Conservation (phyloP, 2,888 invertebrate species). For the Icerya purchasi region DNA sequence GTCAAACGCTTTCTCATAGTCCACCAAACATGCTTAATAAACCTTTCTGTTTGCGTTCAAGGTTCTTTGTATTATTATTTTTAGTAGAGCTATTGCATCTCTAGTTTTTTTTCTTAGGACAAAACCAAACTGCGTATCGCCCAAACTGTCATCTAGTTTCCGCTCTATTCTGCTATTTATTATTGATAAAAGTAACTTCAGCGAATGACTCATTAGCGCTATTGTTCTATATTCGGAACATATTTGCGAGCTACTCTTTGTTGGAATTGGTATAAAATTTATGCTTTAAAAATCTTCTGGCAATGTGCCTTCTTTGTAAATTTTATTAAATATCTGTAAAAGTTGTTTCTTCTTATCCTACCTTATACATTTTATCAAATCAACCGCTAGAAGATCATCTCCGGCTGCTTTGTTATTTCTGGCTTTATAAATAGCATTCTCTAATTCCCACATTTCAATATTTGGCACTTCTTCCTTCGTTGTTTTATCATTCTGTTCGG, state of each 20-base stretch:
- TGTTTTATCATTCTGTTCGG: not conserved
- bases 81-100: not conserved
- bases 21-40: not conserved
- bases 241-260: not conserved
- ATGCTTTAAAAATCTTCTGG: not conserved
- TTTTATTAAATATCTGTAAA: not conserved
- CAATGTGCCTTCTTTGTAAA: not conserved
- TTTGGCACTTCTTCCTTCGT: not conserved
- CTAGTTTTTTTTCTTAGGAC: not conserved
- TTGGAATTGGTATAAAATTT: not conserved
- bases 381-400: not conserved
- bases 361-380: not conserved
- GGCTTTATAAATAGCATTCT: not conserved
- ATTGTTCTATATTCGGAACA: not conserved
- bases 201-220: not conserved
- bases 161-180: not conserved
- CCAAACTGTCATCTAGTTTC: not conserved
- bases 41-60: not conserved
- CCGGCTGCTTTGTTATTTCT: not conserved
- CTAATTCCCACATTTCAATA: not conserved
- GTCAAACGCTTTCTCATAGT: not conserved
- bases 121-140: not conserved
- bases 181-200: not conserved
- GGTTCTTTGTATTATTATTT: not conserved
- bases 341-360: not conserved